Percentiles rank a stretch among this genome's conserved stretches.
Conservation (phyloP, 23 tunicate genomes). For the Aplidium turbinatum region DNA sequence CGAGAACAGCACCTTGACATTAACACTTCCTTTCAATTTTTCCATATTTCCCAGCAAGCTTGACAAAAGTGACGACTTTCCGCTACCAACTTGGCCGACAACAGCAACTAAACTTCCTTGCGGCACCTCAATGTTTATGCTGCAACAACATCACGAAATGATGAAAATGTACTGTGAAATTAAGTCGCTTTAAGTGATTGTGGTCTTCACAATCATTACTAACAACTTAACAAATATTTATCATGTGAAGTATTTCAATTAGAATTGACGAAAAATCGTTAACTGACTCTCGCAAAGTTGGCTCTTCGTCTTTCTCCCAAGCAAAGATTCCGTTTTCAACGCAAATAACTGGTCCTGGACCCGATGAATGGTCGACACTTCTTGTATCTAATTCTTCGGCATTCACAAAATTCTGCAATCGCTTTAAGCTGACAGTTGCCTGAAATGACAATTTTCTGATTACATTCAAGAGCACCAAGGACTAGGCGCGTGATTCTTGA, state of each 20-base stretch:
- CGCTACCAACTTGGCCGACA: constrained; percentile 96
- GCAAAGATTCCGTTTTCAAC: constrained; percentile 44
- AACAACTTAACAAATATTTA: no score
- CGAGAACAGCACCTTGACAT: constrained; percentile 42
- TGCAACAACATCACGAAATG: constrained; percentile 4
- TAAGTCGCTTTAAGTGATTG: no score
- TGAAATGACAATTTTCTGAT: no score
- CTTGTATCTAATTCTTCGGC: constrained; percentile 46
- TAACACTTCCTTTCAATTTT: constrained; percentile 60
- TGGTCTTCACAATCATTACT: no score
- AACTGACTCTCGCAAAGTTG: constrained; percentile 38
- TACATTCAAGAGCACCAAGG: no score
- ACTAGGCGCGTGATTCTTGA: no score
- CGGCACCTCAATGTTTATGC: constrained; percentile 70
- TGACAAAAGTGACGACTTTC: constrained; percentile 89
- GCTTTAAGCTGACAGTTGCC: constrained; percentile 65
- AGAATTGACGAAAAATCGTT: no score
- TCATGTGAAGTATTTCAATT: no score
- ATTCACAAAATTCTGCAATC: constrained; percentile 60
- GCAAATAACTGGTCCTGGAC: constrained; percentile 34
- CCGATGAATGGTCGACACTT: constrained; percentile 22
- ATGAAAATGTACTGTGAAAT: no score
- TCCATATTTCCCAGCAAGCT: constrained; percentile 93
- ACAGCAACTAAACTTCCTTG: constrained; percentile 81
- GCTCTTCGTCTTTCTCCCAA: constrained; percentile 57